Evolutionary conservation across 2,113 vertebrate species (phyloP), one percentile per base, ranked within the genome.

Genomic region (Tetrao urogallus): DNA sequence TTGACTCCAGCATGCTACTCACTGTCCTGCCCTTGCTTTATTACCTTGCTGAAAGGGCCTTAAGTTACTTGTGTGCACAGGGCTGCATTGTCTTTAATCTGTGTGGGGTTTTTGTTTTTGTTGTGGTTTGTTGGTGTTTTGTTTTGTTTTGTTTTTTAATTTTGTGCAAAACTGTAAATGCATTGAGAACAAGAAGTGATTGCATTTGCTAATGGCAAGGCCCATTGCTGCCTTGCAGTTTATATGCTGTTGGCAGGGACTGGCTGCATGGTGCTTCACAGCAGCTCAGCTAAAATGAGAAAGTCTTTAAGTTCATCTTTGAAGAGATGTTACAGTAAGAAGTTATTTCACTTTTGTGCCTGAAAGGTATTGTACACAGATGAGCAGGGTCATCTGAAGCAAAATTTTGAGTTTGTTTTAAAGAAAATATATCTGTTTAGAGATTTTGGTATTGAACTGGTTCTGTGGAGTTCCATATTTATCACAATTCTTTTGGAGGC

Each of bases 131-230:
- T 52, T 13, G 24, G 13, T 15, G 15, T 28, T 54, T n/a, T n/a
- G 8, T 27, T 28, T 28, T n/a, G 0, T 30, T 88, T 61, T 32
- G 18, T 87, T 90, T 74, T 42, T 76, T 61, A 30, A 85, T 72
- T 89, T 94, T 90, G 76, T 92, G 70, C 57, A 81, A 86, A 94
- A 94, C 80, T 88, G 73, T 78, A 78, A 91, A 88, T 92, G 72
- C 66, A 58, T 75, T 63, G 88, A 94, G 80, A 91, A 86, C 61
- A 91, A 70, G 28, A 61, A 90, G 65, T 65, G 78, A 77, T 72
- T 92, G 60, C 82, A 50, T 89, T 93, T 87, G 54, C 19, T 92
- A 54, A 63, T 34, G 64, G 28, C 71, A 83, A 81, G 69, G 69
- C 57, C 66, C 52, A 8, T 47, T 93, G 54, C 88, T 94, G 65